Percentiles rank a stretch among this genome's conserved stretches.
These are phyloP conservation scores for Melanargia galathea DNA, from an alignment of 2,888 invertebrate species.

Conservation along the genomic window DNA sequence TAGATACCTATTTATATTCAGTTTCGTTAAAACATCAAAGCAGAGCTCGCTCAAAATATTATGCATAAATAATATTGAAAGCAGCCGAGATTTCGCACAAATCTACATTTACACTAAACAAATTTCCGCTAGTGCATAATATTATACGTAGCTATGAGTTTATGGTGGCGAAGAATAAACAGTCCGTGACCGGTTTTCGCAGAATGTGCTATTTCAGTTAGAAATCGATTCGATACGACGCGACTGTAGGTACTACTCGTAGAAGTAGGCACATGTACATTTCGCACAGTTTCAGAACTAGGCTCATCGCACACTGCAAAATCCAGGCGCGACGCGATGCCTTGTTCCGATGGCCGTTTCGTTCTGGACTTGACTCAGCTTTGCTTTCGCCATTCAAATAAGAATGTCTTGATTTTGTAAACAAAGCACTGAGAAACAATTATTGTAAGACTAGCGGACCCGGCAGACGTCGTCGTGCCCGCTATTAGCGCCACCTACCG, in stretches of 20 bases:
- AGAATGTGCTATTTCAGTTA: conserved; percentile 47
- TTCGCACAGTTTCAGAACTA: conserved; percentile 17
- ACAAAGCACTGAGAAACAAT: no score
- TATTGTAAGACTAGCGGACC: no score
- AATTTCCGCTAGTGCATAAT: conserved; percentile 35
- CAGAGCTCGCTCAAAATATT: background rate
- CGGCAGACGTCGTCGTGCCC: no score
- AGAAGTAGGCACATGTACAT: conserved; percentile 14
- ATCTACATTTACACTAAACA: conserved; percentile 24
- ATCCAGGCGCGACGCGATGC: background rate
- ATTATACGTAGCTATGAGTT: conserved; percentile 23
- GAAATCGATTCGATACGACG: conserved; percentile 32
- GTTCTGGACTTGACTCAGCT: no score
- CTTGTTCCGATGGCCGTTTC: no score
- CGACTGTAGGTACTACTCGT: conserved; percentile 16
- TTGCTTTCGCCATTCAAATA: no score
- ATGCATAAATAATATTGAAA: conserved; percentile 9
- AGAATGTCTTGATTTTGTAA: no score
- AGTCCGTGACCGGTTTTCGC: conserved; percentile 52
- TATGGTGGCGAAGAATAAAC: conserved; percentile 49
- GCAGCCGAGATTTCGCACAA: background rate
- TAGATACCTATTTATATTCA: no score
- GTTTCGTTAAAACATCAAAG: background rate
- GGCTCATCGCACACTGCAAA: background rate
- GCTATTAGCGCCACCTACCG: no score